These are phyloP conservation scores for Hemibagrus wyckioides DNA, from an alignment of 2,113 vertebrate genomes.

Conservation along the genomic window DNA sequence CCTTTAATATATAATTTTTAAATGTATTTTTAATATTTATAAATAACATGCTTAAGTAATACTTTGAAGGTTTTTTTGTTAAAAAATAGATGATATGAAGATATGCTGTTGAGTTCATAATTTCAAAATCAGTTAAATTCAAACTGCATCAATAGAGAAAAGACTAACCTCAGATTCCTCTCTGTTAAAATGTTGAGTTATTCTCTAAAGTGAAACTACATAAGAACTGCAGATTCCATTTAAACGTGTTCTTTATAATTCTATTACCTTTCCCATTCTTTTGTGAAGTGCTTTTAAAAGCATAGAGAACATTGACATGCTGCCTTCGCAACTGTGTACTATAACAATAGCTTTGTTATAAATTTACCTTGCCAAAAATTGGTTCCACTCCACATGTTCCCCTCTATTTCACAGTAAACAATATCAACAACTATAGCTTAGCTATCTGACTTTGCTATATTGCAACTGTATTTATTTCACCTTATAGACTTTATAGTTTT, in stretches of 20 bases:
- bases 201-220: not conserved
- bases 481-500: not conserved
- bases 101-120: not conserved
- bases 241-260: not conserved
- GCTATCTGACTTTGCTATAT: not conserved
- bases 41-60: not conserved
- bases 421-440: not conserved
- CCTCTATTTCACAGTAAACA: not conserved
- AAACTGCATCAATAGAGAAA: not conserved
- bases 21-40: not conserved
- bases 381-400: not conserved
- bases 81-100: no score
- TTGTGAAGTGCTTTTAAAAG: not conserved
- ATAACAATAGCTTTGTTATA: slow-evolving; percentile 1
- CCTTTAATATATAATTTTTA: not conserved
- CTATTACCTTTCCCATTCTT: not conserved
- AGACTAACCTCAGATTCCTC: not conserved
- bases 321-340: not conserved
- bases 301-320: not conserved
- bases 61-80: slow-evolving; percentile 5
- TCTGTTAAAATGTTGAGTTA: not conserved
- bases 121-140: not conserved
- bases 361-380: not conserved
- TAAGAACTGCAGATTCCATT: not conserved
- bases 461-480: not conserved